Evolutionary conservation across 1,140 invertebrate genomes (phyloP).

Genomic region (Frieseomelitta varia): DNA sequence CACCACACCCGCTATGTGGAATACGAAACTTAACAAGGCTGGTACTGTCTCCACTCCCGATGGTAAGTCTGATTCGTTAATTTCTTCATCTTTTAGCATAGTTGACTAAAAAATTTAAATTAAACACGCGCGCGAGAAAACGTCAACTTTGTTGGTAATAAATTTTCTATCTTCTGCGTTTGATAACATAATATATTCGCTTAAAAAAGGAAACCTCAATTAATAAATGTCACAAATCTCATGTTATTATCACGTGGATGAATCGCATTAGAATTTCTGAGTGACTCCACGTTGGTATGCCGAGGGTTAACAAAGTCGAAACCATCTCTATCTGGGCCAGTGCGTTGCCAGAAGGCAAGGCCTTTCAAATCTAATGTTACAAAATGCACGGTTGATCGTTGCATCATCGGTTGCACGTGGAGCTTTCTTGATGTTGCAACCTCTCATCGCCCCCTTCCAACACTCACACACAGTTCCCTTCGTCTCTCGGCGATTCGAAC

Average conservation of each 20-base stretch:
- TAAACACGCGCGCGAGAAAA: no score
- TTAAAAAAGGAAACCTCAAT: not conserved
- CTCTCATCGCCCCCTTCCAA: conserved; percentile 20
- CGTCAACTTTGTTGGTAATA: no score
- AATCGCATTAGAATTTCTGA: not conserved
- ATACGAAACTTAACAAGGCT: conserved; percentile 84
- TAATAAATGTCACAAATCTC: not conserved
- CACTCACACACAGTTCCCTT: not conserved
- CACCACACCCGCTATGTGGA: conserved; percentile 81
- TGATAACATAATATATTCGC: no score
- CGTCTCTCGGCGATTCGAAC: not conserved
- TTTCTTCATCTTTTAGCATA: not conserved
- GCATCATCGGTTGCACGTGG: conserved; percentile 63
- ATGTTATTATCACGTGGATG: not conserved
- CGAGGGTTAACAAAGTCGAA: not conserved
- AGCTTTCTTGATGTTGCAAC: conserved; percentile 60
- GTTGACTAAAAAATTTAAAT: not conserved
- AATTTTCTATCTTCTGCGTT: no score
- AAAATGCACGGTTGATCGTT: conserved; percentile 57
- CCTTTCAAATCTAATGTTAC: conserved; percentile 45
- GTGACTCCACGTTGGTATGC: not conserved
- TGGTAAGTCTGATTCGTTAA: conserved; percentile 78
- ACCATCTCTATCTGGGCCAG: conserved; percentile 38
- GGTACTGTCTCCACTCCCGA: conserved; percentile 84
- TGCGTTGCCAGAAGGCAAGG: conserved; percentile 28